Conservation (phyloP, 2,113 vertebrate species). For the Anseranas semipalmata region DNA sequence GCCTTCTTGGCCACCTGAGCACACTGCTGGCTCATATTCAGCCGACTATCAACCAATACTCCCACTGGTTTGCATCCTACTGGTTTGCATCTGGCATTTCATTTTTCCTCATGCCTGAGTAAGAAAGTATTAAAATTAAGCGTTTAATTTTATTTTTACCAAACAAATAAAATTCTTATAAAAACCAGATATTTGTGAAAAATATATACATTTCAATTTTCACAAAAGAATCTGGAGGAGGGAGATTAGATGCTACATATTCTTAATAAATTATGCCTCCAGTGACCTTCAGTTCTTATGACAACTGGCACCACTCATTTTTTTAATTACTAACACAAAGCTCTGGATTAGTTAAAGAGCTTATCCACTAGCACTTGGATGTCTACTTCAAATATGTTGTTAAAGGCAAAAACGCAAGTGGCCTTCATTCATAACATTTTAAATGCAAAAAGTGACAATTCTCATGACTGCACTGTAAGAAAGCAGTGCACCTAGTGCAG, state of each 20-base stretch:
- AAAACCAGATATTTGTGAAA: neutral
- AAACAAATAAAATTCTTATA: neutral
- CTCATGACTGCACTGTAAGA: neutral
- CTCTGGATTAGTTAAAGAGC: neutral
- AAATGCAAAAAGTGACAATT: neutral
- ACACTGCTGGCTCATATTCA: too few relatives aligned
- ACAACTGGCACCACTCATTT: conserved; percentile 2
- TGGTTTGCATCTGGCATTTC: neutral
- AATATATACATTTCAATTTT: neutral
- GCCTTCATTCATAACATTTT: neutral
- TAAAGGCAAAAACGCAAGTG: neutral
- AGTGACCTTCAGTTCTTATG: neutral
- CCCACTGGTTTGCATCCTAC: too few relatives aligned
- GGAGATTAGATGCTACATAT: neutral
- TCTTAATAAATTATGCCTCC: neutral
- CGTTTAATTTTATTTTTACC: neutral
- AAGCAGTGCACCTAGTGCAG: neutral
- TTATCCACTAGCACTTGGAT: neutral
- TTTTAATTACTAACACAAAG: conserved; percentile 31
- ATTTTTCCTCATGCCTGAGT: neutral
- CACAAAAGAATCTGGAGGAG: neutral
- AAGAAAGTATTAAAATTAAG: neutral
- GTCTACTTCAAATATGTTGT: neutral
- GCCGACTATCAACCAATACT: too few relatives aligned
- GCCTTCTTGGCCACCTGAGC: too few relatives aligned